phyloP scores from a whole-genome alignment of 2,113 vertebrate genomes.

The Hippolais icterina region DNA sequence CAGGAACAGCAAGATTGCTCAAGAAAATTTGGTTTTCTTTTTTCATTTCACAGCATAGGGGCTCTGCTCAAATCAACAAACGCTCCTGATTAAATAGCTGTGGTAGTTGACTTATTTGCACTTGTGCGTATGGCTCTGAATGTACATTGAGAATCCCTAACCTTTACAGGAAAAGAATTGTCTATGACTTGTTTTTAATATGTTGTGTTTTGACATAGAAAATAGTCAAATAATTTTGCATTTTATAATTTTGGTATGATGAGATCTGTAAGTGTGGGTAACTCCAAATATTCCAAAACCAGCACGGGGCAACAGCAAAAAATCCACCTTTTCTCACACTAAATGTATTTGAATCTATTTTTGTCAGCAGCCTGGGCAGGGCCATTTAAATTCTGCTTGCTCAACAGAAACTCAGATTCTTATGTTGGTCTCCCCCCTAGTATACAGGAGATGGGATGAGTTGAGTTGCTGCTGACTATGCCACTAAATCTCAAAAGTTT shows the following conservation, averaged over 20 bases:
- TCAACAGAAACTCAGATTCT: constrained; percentile 59
- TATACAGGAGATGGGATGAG: constrained; percentile 46
- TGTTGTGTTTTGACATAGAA: constrained; percentile 53
- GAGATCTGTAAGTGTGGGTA: constrained; percentile 16
- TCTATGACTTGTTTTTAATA: constrained; percentile 66
- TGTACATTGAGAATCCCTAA: constrained; percentile 73
- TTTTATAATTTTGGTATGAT: constrained; percentile 76
- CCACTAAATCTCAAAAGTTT: constrained; percentile 34
- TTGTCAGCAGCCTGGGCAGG: not conserved
- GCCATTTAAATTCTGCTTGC: constrained; percentile 71
- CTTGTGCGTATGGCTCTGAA: constrained; percentile 74
- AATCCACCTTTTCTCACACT: not conserved
- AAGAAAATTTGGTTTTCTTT: constrained; percentile 98
- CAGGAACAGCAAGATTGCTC: constrained; percentile 99
- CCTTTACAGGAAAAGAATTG: constrained; percentile 69
- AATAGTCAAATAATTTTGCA: constrained; percentile 68
- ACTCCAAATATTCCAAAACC: constrained; percentile 6
- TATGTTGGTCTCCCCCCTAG: not conserved
- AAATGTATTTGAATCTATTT: constrained; percentile 61
- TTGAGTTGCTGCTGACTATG: constrained; percentile 57
- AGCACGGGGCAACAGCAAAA: not conserved
- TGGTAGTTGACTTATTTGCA: constrained; percentile 79
- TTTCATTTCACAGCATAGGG: constrained; percentile 90
- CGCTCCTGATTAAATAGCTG: constrained; percentile 85
- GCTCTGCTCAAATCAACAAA: constrained; percentile 86